A percentile compares a stretch with the other conserved stretches of the same genome.
phyloP scores from a whole-genome alignment of 2,113 vertebrate genomes.

The Rhizomys pruinosus region DNA sequence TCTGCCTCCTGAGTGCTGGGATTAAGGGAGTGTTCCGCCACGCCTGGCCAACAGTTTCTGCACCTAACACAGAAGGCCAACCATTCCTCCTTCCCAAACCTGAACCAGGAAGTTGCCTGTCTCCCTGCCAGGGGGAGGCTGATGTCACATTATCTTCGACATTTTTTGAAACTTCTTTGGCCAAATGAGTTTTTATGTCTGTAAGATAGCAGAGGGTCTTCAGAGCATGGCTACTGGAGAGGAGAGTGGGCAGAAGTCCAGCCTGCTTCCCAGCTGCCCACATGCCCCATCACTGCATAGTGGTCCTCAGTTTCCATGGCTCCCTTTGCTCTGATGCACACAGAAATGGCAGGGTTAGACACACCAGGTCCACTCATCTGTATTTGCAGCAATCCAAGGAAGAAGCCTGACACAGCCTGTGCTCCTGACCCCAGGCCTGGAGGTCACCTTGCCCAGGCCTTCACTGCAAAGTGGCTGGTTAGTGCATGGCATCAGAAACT shows the following conservation, averaged over 20 bases:
- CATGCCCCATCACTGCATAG: rapidly evolving
- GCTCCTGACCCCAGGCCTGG: no score
- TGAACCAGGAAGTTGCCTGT: not conserved
- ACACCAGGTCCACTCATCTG: not conserved
- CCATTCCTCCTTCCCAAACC: not conserved
- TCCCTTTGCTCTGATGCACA: not conserved
- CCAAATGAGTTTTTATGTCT: not conserved
- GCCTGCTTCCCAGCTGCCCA: rapidly evolving
- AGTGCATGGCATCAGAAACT: not conserved
- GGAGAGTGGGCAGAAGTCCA: not conserved
- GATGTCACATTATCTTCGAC: not conserved
- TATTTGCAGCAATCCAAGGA: rapidly evolving
- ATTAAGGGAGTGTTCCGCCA: no score
- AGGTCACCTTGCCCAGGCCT: not conserved
- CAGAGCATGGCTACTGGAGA: not conserved
- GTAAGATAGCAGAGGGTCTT: not conserved
- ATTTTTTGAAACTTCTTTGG: not conserved
- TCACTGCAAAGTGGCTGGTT: not conserved
- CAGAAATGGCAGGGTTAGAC: not conserved
- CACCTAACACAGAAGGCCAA: not conserved
- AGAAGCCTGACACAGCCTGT: not conserved
- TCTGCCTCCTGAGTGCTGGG: no score
- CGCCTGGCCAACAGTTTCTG: no score
- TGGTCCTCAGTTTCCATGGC: not conserved
- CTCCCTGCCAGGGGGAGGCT: not conserved